A percentile compares a stretch with the other conserved stretches of the same genome.
These are phyloP conservation scores for Lutraria rhynchaena DNA, from an alignment of 1,140 invertebrate species.

Conservation along the genomic window DNA sequence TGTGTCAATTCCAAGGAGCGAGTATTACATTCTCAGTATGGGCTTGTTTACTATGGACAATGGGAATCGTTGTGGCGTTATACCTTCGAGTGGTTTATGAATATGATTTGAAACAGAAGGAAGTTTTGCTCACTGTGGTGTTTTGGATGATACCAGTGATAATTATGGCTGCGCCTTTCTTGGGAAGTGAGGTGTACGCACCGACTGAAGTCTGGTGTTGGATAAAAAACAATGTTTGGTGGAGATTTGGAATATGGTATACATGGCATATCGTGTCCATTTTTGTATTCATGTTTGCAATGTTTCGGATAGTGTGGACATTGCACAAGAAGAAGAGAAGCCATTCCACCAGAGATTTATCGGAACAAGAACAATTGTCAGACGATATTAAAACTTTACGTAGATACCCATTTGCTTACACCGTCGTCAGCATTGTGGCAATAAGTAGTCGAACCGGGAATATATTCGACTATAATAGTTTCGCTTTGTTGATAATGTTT, in stretches of 20 bases:
- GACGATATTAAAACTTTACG: constrained; percentile 8
- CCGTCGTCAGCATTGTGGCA: constrained; percentile 1
- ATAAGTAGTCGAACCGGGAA: constrained; percentile 8
- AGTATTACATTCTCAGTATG: constrained; percentile 11
- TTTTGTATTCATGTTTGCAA: not conserved
- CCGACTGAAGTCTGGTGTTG: constrained; percentile 35
- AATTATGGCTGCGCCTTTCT: not conserved
- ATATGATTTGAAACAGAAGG: not conserved
- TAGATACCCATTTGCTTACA: constrained; percentile 23
- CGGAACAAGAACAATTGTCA: not conserved
- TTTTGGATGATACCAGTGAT: constrained; percentile 15
- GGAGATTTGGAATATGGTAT: constrained; percentile 39
- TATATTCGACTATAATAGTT: not conserved
- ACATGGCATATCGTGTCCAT: constrained; percentile 15
- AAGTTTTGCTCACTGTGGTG: not conserved
- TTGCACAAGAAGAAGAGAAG: not conserved
- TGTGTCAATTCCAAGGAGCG: constrained; percentile 17
- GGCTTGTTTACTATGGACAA: constrained; percentile 4
- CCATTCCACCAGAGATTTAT: not conserved
- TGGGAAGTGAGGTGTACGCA: constrained; percentile 19
- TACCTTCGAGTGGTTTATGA: constrained; percentile 7
- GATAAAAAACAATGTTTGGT: not conserved
- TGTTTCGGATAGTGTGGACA: not conserved
- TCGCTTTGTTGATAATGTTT: not conserved
- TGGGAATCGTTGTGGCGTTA: not conserved